These are phyloP conservation scores for Megastigmus dorsalis DNA, from an alignment of 2,888 invertebrate species.

Conservation along the genomic window DNA sequence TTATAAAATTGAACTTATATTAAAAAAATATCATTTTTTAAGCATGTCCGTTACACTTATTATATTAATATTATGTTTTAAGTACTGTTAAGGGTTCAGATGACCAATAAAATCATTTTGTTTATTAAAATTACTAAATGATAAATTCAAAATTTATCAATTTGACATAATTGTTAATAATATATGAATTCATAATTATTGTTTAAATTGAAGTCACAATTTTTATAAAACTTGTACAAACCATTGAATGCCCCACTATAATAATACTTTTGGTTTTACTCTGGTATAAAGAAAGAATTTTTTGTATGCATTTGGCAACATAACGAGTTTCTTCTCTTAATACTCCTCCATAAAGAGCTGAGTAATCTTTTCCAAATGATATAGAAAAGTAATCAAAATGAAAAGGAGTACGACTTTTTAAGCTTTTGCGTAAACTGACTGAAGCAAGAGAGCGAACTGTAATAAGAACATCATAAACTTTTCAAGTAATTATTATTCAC, in stretches of 20 bases:
- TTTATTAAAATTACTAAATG: not conserved
- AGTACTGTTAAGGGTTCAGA: no score
- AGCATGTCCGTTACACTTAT: no score
- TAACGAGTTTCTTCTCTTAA: conserved; percentile 86
- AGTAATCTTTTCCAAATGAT: conserved; percentile 92
- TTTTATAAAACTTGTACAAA: conserved; percentile 32
- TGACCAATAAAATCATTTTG: no score
- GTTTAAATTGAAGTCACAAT: not conserved
- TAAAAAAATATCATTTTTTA: not conserved
- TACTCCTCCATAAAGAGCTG: conserved; percentile 90
- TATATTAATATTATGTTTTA: no score
- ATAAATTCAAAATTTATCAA: not conserved
- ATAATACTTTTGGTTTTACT: conserved; percentile 79
- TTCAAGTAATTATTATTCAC: not conserved
- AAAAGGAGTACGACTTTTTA: conserved; percentile 81
- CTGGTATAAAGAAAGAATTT: conserved; percentile 85
- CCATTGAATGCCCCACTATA: conserved; percentile 97
- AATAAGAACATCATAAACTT: conserved; percentile 57
- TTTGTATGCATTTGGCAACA: conserved; percentile 81
- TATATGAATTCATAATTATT: not conserved
- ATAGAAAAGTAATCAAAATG: conserved; percentile 96
- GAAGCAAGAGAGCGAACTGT: conserved; percentile 92
- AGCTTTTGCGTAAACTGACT: conserved; percentile 89
- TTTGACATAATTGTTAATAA: not conserved
- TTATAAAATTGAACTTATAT: no score